Base-by-base conservation (phyloP, 92 coral and sea anemone species). In the Blastomussa wellsi region DNA sequence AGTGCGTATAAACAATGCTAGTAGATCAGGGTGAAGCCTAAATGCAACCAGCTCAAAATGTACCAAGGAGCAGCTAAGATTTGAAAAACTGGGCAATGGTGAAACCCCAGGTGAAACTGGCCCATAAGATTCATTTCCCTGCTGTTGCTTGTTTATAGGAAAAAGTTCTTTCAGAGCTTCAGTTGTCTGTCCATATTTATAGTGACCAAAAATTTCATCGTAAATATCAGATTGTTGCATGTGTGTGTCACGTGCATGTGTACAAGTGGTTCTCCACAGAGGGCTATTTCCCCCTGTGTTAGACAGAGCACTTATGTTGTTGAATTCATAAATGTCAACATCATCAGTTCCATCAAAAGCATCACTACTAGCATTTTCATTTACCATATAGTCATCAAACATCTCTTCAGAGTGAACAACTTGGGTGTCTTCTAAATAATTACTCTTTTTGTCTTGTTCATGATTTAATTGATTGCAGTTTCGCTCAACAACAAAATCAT, bases 261-360 rank as follows among this genome's bases (percentile, higher is more conserved):
- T 70, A 70, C n/a, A 70, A 15, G 47, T 31, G 72, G 5, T 13
- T 26, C 38, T 12, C 32, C 31, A 32, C 3, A 41, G 31, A 55
- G 22, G 0, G 22, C 15, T 60, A 32, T n/a, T 70, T 36, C 37
- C 74, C 19, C 17, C 47, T 36, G 48, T 15, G 11, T 70, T 14
- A 36, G 48, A 38, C 15, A 33, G 26, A 60, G 60, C 60, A 72
- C 49, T 26, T 17, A 2, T 15, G 26, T 52, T 17, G 42, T 53
- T n/a, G 44, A 83, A 83, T 12, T 74, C 81, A 74, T 74, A 83
- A 44, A 83, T 83, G 49, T 83, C 72, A 24, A 83, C 17, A 31
- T 62, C 80, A 12, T 83, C 80, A 20, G 1, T 24, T 13, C 5
- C 47, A 31, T 59, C 19, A 36, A 2, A 19, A 31, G 47, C 19